A percentile compares a stretch with the other conserved stretches of the same genome.
These are phyloP conservation scores for Anthonomus grandis DNA, from an alignment of 1,140 invertebrate genomes.

Conservation along the genomic window DNA sequence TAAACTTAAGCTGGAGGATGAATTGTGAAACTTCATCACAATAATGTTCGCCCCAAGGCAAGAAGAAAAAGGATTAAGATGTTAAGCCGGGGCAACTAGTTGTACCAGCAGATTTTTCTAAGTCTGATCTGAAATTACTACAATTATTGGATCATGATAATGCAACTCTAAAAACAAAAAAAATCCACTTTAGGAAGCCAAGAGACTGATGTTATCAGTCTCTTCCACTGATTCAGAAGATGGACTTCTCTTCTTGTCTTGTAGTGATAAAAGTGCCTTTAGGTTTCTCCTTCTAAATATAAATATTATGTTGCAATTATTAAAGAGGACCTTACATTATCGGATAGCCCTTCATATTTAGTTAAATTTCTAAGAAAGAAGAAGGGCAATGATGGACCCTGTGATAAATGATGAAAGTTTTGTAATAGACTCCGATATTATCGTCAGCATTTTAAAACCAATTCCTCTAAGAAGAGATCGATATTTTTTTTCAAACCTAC, in stretches of 20 bases:
- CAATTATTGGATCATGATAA: not conserved
- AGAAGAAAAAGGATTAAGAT: too few relatives aligned
- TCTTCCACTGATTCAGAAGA: not conserved
- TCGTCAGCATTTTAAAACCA: too few relatives aligned
- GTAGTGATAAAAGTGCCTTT: not conserved
- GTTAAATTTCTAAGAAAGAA: slow-evolving; percentile 1
- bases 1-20: too few relatives aligned
- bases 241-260: not conserved
- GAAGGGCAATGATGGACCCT: slow-evolving; percentile 11
- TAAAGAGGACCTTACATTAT: not conserved
- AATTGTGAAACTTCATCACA: too few relatives aligned
- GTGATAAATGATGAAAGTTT: too few relatives aligned
- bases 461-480: too few relatives aligned
- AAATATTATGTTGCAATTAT: not conserved
- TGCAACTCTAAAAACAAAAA: not conserved
- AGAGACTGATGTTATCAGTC: too few relatives aligned
- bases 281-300: not conserved
- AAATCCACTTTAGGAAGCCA: too few relatives aligned
- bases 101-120: not conserved
- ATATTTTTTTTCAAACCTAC: too few relatives aligned
- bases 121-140: too few relatives aligned
- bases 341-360: not conserved
- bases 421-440: too few relatives aligned
- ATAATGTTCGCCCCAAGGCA: not conserved
- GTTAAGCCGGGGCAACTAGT: not conserved